These are phyloP conservation scores for Thunnus albacares DNA, from an alignment of 2,797 vertebrate genomes.

Conservation along the genomic window DNA sequence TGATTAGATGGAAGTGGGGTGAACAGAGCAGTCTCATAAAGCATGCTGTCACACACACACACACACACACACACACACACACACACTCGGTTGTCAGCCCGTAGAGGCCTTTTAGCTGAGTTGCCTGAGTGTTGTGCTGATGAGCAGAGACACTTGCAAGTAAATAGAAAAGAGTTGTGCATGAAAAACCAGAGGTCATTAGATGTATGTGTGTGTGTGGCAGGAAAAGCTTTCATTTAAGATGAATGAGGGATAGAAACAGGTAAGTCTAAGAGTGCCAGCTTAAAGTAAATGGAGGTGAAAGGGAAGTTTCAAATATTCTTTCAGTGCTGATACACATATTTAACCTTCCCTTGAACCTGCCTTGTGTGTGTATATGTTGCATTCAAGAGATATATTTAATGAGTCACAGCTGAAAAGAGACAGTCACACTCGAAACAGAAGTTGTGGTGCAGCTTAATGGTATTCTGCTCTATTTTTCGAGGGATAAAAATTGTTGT, in stretches of 20 bases:
- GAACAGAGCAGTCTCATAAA: not conserved
- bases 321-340: not conserved
- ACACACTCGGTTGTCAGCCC: conserved; percentile 10
- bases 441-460: too few relatives aligned
- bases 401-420: too few relatives aligned
- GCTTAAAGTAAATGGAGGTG: not conserved
- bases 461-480: too few relatives aligned
- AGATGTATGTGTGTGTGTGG: not conserved
- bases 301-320: too few relatives aligned
- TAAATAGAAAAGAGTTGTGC: not conserved
- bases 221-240: too few relatives aligned
- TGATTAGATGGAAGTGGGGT: not conserved
- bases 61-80: conserved; percentile 10
- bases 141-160: not conserved
- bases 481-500: too few relatives aligned
- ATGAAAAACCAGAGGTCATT: not conserved
- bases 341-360: not conserved
- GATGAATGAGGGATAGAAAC: too few relatives aligned
- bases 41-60: not conserved
- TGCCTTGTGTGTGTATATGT: not conserved
- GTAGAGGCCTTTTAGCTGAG: not conserved
- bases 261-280: too few relatives aligned
- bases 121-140: conserved; percentile 19
- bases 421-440: too few relatives aligned
- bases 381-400: not conserved